These are phyloP conservation scores for Adelges cooleyi DNA, from an alignment of 1,140 invertebrate species.

Conservation along the genomic window DNA sequence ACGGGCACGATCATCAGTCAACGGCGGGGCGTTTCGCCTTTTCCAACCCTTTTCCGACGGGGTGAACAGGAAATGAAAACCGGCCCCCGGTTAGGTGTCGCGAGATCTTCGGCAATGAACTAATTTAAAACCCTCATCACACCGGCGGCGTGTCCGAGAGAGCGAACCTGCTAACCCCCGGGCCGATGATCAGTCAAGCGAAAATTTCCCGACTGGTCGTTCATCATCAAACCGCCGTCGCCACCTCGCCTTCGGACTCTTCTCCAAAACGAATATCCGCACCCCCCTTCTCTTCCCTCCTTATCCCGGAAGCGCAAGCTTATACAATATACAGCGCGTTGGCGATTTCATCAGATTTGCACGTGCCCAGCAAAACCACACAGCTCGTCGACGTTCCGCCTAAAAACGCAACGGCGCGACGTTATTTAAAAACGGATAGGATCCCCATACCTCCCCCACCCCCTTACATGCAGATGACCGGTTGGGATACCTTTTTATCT, in stretches of 20 bases:
- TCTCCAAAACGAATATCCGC: not conserved
- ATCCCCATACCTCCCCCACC: not conserved
- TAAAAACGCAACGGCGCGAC: no score
- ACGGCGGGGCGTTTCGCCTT: not conserved
- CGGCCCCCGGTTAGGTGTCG: not conserved
- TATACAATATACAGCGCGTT: not conserved
- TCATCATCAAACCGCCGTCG: slow-evolving; percentile 11
- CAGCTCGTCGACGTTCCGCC: no score
- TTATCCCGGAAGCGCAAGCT: not conserved
- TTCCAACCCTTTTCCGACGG: slow-evolving; percentile 8
- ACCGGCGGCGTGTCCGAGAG: slow-evolving; percentile 11
- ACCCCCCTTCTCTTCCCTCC: not conserved
- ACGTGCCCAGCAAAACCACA: no score
- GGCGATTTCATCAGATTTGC: not conserved
- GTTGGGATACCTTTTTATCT: no score
- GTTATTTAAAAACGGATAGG: not conserved
- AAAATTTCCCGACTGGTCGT: slow-evolving; percentile 27
- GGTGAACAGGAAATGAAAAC: slow-evolving; percentile 22
- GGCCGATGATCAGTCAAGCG: slow-evolving; percentile 27
- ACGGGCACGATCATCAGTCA: not conserved
- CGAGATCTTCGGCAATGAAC: slow-evolving; percentile 1
- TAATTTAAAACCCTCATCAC: slow-evolving; percentile 28
- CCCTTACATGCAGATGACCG: no score
- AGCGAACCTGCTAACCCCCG: not conserved
- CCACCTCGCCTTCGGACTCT: slow-evolving; percentile 13